Conservation (phyloP, 37 sponge, comb jelly and placozoan species). For the Chondrosia reniformis region DNA sequence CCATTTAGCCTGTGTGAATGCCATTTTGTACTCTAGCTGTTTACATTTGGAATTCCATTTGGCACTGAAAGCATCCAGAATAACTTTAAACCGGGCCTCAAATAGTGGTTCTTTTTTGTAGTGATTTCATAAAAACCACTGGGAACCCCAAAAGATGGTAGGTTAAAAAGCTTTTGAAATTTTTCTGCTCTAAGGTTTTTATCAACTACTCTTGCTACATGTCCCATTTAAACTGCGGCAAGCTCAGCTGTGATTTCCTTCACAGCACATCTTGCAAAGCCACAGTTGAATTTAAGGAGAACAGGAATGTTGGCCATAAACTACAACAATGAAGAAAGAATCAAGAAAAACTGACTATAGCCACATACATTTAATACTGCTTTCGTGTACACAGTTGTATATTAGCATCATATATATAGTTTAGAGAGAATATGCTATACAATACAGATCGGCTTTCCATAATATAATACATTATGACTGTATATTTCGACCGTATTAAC, state of each 20-base stretch:
- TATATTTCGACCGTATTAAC: too few relatives aligned
- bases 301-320: neutral
- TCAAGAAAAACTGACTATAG: neutral
- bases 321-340: neutral
- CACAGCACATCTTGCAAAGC: too few relatives aligned
- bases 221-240: neutral
- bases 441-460: too few relatives aligned
- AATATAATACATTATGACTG: too few relatives aligned
- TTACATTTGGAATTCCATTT: neutral
- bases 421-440: too few relatives aligned
- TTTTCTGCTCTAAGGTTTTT: neutral
- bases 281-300: neutral
- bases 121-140: neutral
- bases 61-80: neutral
- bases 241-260: neutral
- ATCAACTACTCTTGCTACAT: neutral
- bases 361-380: neutral
- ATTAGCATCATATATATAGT: too few relatives aligned
- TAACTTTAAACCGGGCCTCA: neutral
- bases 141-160: neutral
- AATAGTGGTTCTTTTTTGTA: neutral
- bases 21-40: neutral
- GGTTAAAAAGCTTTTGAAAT: neutral
- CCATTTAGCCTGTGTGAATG: neutral
- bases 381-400: neutral